phyloP scores from a whole-genome alignment of 2,888 invertebrate species.

The Ectemnius lituratus region DNA sequence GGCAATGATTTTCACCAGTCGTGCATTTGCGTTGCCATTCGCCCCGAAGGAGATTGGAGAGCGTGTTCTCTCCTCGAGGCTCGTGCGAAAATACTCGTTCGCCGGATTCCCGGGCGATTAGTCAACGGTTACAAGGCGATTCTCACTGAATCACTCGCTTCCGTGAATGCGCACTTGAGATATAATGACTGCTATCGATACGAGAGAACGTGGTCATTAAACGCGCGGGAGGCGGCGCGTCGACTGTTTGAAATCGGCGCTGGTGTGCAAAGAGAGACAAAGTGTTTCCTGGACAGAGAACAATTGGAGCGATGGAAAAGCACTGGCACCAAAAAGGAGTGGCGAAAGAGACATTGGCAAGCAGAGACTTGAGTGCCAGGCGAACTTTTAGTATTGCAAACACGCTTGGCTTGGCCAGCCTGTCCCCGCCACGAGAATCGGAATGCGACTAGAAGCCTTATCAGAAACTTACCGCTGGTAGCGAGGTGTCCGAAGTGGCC shows the following conservation, averaged over 20 bases:
- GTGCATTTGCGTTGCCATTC: no score
- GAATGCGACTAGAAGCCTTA: constrained; percentile 56
- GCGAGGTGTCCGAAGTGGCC: constrained; percentile 45
- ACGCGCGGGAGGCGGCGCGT: no score
- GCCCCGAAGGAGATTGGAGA: no score
- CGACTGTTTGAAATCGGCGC: no score
- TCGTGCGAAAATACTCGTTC: no score
- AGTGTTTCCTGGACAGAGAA: no score
- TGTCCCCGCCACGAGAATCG: constrained; percentile 34
- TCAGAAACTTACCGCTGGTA: constrained; percentile 60
- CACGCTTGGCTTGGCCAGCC: constrained; percentile 20
- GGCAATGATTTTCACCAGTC: constrained; percentile 19
- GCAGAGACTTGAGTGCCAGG: background rate
- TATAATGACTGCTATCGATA: no score
- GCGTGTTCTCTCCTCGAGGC: no score
- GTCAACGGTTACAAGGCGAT: constrained; percentile 6
- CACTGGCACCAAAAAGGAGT: background rate
- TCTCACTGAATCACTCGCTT: constrained; percentile 10
- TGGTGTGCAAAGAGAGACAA: no score
- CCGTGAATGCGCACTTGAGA: background rate
- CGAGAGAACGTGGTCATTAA: no score
- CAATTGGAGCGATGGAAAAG: no score
- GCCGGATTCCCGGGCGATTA: constrained; percentile 5
- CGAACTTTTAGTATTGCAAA: constrained; percentile 33
- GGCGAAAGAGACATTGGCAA: constrained; percentile 2